Evolutionary conservation across 2,888 invertebrate genomes (phyloP).

Genomic region (Mythimna ferrago): DNA sequence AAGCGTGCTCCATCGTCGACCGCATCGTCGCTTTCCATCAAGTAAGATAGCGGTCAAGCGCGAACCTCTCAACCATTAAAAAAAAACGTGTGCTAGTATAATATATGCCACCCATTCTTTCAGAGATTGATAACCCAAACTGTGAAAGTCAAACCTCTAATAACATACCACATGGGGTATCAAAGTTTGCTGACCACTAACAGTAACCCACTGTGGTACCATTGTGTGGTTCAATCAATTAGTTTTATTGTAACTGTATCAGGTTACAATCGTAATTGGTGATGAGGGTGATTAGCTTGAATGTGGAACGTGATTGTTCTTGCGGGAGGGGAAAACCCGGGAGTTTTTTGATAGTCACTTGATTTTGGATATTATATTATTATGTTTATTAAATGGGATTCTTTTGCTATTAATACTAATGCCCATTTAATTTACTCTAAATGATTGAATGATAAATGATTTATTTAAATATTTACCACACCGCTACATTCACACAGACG

Average conservation of each 20-base stretch:
- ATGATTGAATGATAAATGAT: too few species aligned
- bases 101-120: too few species aligned
- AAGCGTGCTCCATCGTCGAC: too few species aligned
- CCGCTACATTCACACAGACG: too few species aligned
- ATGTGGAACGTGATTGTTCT: background rate
- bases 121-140: too few species aligned
- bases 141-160: background rate
- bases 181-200: conserved; percentile 7
- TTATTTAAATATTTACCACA: too few species aligned
- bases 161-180: conserved; percentile 21
- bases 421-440: too few species aligned
- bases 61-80: too few species aligned
- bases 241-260: conserved; percentile 42
- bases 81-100: too few species aligned
- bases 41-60: too few species aligned
- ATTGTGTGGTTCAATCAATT: conserved; percentile 46
- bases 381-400: background rate
- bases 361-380: background rate
- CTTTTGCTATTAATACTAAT: background rate
- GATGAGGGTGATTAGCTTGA: conserved; percentile 27
- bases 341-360: background rate
- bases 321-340: background rate
- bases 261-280: conserved; percentile 40
- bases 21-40: too few species aligned
- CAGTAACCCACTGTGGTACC: conserved; percentile 14